Evolutionary conservation across 2,113 vertebrate species (phyloP), one percentile per base, ranked within the genome.

Genomic region (Chrysemys picta): DNA sequence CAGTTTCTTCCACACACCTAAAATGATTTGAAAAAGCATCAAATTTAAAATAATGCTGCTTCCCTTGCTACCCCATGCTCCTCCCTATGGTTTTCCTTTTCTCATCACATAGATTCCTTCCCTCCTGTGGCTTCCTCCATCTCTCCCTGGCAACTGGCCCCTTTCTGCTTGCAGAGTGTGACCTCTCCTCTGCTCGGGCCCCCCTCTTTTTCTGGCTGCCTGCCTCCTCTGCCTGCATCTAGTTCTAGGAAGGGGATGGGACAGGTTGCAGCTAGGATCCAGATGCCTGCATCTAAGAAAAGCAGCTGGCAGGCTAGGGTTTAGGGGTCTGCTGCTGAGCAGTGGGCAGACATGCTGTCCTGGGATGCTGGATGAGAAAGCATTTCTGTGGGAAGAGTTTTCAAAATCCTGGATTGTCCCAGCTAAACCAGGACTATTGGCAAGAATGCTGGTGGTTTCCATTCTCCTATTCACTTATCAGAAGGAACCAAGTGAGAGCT

Each of bases 321-420:
- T 75, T 72, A 75, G 45, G 22, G 72, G 6, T 35, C 83, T 38
- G 80, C 47, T 50, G 85, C 75, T 59, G 57, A 80, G 81, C 0
- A 0, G 79, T 57, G 86, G 81, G 72, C 82, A 50, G 80, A 31
- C 24, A 2, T 14, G n/a, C 49, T 49, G 50, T 0, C 1, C 53
- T 10, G 54, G n/a, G 81, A 27, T 88, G 81, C 81, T 91, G 91
- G 79, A 72, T 27, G 29, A 29, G 49, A 57, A 75, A 0, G 0
- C 3, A 19, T 25, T 22, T 79, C 9, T 9, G 14, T 84, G 59
- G 6, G 47, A 75, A 27, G n/a, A 0, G 0, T 25, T 65, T 83
- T 90, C 87, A 91, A 94, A 90, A 54, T 5, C 0, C 2, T 89
- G 14, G 11, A 4, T n/a, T 79, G 12, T 6, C 69, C 59, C 59